A percentile compares a stretch with the other conserved stretches of the same genome.
phyloP scores from a whole-genome alignment of 2,888 invertebrate species.

The Hemicrepidius hirtus region DNA sequence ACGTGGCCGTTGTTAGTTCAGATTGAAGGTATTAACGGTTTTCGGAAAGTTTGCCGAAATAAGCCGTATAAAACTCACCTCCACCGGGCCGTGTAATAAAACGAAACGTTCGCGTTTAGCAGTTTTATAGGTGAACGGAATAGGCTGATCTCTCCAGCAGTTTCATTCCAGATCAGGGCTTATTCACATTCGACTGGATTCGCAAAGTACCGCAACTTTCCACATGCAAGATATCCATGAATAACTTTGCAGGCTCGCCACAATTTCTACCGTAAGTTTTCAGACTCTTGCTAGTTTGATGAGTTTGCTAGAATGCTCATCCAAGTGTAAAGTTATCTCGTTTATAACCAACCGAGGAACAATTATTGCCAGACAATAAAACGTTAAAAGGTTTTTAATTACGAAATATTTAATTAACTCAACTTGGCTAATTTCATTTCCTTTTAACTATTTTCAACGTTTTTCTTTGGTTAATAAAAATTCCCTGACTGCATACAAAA shows the following conservation, averaged over 20 bases:
- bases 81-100: constrained; percentile 65
- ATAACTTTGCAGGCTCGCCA: constrained; percentile 60
- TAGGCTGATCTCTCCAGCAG: constrained; percentile 62
- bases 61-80: constrained; percentile 66
- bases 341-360: constrained; percentile 51
- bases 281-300: constrained; percentile 59
- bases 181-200: constrained; percentile 67
- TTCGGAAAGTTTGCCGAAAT: constrained; percentile 62
- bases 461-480: not conserved
- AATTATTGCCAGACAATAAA: constrained; percentile 48
- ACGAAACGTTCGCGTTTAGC: constrained; percentile 66
- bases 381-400: constrained; percentile 46
- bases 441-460: not conserved
- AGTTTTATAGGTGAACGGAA: constrained; percentile 65
- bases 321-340: constrained; percentile 56
- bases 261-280: constrained; percentile 62
- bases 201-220: constrained; percentile 66
- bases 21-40: constrained; percentile 63
- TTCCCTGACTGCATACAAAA: too few relatives aligned
- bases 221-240: constrained; percentile 64
- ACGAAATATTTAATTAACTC: constrained; percentile 35
- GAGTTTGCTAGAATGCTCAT: constrained; percentile 54
- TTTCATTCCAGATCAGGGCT: constrained; percentile 63
- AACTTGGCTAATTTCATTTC: constrained; percentile 2
- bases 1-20: constrained; percentile 54